These are phyloP conservation scores for Zoroaster sp. DNA, from an alignment of 53 echinoderm and acorn worm species.

Conservation along the genomic window DNA sequence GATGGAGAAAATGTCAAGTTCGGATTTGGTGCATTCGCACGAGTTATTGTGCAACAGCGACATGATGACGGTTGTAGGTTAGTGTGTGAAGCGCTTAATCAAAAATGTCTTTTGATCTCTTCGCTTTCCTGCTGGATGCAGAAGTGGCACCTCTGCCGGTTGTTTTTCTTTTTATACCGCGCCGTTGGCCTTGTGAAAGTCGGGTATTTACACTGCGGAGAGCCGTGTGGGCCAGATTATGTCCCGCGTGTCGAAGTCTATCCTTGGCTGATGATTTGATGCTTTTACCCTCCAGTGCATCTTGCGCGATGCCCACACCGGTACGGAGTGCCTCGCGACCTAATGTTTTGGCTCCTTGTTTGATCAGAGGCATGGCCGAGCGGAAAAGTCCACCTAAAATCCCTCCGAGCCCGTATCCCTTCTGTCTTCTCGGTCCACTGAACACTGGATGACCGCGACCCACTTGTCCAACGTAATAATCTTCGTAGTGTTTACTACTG, in stretches of 20 bases:
- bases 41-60: slow-evolving; percentile 76
- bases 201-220: background rate
- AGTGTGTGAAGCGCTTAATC: background rate
- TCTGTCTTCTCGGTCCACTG: slow-evolving; percentile 15
- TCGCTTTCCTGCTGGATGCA: background rate
- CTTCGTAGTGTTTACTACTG: background rate
- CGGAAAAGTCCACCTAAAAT: slow-evolving; percentile 36
- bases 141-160: background rate
- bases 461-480: slow-evolving; percentile 12
- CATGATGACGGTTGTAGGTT: slow-evolving; percentile 33
- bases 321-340: slow-evolving; percentile 52
- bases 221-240: background rate
- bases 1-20: slow-evolving; percentile 64
- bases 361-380: slow-evolving; percentile 39
- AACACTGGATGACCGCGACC: slow-evolving; percentile 50
- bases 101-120: slow-evolving; percentile 47
- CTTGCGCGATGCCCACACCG: slow-evolving; percentile 50
- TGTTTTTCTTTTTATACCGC: slow-evolving; percentile 57
- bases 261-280: slow-evolving; percentile 18
- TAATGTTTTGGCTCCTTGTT: slow-evolving; percentile 37
- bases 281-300: slow-evolving; percentile 43
- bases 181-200: background rate
- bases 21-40: slow-evolving; percentile 74
- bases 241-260: slow-evolving; percentile 36
- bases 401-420: slow-evolving; percentile 38